These are phyloP conservation scores for Corbicula japonica DNA, from an alignment of 2,888 invertebrate species.

Conservation along the genomic window DNA sequence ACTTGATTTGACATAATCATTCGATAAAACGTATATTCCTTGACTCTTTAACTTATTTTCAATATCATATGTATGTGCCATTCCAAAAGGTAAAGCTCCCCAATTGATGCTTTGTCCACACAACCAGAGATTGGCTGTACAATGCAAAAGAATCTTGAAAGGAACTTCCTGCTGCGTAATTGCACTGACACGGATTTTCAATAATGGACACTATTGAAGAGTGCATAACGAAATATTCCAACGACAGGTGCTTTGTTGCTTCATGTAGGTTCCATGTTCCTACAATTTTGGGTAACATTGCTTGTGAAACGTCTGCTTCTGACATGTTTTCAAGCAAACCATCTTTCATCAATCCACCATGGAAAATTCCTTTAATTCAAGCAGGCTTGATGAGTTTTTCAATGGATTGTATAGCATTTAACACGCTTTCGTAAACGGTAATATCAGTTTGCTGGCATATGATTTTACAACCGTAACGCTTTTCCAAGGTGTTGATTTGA, in stretches of 20 bases:
- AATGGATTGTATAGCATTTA: slow-evolving; percentile 54
- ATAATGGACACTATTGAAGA: slow-evolving; percentile 70
- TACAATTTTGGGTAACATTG: slow-evolving; percentile 58
- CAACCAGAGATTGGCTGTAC: slow-evolving; percentile 54
- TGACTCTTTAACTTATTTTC: not conserved
- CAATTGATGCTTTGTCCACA: slow-evolving; percentile 72
- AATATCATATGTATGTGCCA: slow-evolving; percentile 39
- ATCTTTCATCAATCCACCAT: slow-evolving; percentile 65
- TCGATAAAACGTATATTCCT: not conserved
- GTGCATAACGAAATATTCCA: slow-evolving; percentile 74
- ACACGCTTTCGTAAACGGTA: slow-evolving; percentile 62
- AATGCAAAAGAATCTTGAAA: slow-evolving; percentile 70
- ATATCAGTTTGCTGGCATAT: slow-evolving; percentile 50
- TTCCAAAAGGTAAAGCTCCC: slow-evolving; percentile 71
- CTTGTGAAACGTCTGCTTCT: slow-evolving; percentile 34
- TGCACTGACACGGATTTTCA: slow-evolving; percentile 71
- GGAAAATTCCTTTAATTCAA: slow-evolving; percentile 66
- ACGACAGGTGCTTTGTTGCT: slow-evolving; percentile 38
- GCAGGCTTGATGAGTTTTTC: slow-evolving; percentile 28
- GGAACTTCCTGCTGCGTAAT: slow-evolving; percentile 73
- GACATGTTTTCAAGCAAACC: slow-evolving; percentile 40
- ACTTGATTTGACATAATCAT: not conserved
- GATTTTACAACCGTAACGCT: slow-evolving; percentile 49
- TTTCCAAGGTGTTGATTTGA: slow-evolving; percentile 46
- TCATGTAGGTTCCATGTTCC: slow-evolving; percentile 73